Conservation (phyloP, 2,797 vertebrate genomes). For the Gadopsis marmoratus region DNA sequence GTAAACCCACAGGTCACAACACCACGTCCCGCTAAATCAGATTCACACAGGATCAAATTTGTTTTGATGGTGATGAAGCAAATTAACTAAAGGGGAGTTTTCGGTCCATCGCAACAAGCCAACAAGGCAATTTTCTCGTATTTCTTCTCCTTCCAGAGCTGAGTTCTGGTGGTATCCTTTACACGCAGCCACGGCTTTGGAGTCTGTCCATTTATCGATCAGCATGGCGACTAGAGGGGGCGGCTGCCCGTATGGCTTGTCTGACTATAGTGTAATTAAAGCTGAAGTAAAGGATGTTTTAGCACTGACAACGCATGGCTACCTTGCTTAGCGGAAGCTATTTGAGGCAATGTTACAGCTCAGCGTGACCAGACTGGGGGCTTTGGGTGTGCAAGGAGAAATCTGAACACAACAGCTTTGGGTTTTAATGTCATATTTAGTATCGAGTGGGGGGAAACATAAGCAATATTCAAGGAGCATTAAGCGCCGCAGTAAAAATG, state of each 20-base stretch:
- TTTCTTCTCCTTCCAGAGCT: constrained; percentile 17
- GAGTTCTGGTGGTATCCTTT: constrained; percentile 41
- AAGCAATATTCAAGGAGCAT: constrained; percentile 32
- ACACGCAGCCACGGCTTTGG: constrained; percentile 54
- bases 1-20: not conserved
- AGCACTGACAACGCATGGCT: constrained; percentile 38
- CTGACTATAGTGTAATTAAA: constrained; percentile 78
- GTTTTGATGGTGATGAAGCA: constrained; percentile 24
- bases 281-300: constrained; percentile 61
- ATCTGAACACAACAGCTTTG: not conserved
- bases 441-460: constrained; percentile 1
- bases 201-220: constrained; percentile 74
- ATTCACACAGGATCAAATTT: constrained; percentile 22
- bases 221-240: constrained; percentile 47
- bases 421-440: constrained; percentile 43
- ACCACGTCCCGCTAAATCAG: not conserved
- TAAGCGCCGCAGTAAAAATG: constrained; percentile 25
- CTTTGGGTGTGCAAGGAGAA: constrained; percentile 16
- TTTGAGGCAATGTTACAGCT: constrained; percentile 44
- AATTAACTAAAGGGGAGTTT: constrained; percentile 25
- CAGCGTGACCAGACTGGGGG: constrained; percentile 34
- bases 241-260: constrained; percentile 55
- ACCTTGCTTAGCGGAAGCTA: constrained; percentile 32
- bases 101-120: not conserved
- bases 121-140: constrained; percentile 18